Evolutionary conservation across 2,888 invertebrate species (phyloP).

Genomic region (Acanthoscelides obtectus): DNA sequence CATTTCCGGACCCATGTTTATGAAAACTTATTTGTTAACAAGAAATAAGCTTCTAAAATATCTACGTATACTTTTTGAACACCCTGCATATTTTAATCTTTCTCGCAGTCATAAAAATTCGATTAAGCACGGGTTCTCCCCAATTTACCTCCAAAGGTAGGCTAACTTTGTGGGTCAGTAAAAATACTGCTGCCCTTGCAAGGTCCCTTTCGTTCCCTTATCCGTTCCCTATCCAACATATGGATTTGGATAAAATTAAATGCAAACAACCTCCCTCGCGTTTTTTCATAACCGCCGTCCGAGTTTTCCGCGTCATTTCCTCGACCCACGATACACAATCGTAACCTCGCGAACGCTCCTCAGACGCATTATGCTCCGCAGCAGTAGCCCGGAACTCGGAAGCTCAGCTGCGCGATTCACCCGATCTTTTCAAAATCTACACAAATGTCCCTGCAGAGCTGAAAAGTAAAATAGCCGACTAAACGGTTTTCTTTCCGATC

Average conservation of each 20-base stretch:
- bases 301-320: neutral
- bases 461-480: neutral
- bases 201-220: too few relatives aligned
- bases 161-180: too few relatives aligned
- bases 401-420: neutral
- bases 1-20: too few relatives aligned
- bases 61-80: too few relatives aligned
- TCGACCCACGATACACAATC: neutral
- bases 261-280: neutral
- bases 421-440: neutral
- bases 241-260: neutral
- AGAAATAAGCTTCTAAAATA: too few relatives aligned
- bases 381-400: neutral
- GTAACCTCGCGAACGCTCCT: neutral
- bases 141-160: too few relatives aligned
- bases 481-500: neutral
- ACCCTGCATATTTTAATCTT: too few relatives aligned
- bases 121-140: too few relatives aligned
- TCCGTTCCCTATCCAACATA: neutral
- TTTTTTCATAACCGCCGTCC: neutral
- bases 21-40: too few relatives aligned
- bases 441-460: neutral
- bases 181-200: too few relatives aligned
- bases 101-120: too few relatives aligned
- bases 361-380: neutral